Base-by-base conservation (phyloP, 2,113 vertebrate genomes). In the Cinclus mexicanus region DNA sequence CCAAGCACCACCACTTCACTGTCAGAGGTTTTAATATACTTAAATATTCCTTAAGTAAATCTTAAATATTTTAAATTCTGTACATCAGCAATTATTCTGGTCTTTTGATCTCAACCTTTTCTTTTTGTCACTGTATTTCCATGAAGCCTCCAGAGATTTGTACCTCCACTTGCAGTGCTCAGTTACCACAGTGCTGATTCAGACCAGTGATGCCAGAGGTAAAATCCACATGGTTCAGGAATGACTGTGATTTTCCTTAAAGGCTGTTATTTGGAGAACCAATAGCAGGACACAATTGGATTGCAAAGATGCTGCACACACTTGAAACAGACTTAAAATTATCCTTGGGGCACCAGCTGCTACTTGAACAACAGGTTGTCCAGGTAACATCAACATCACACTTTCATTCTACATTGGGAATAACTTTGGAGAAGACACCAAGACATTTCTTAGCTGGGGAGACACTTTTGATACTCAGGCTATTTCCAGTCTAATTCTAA, bases 61-160 rank as follows among this genome's bases (percentile, higher is more conserved):
- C 16, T 56, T 91, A 85, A 77, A 83, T 90, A 88, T 93, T 96
- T 85, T 72, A 67, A 85, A 80, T 65, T 85, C 44, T 72, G n/a
- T 60, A 44, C 3, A 7, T 60, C 44, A 86, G 64, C 68, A 90
- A 92, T 91, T 96, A 72, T 82, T 90, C 71, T 74, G 42, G 33
- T 64, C 64, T 93, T 93, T 91, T 82, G 59, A 86, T 93, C 20
- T 41, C 0, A 2, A 72, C 17, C 47, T 96, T 91, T 93, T 75
- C 25, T 71, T 86, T 92, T 76, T 95, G 78, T 50, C 57, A 42
- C 18, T 42, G 8, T 64, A 52, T 82, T 95, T 89, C 65, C 74
- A 77, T 74, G 33, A 90, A 89, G 25, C 15, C 90, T 89, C n/a
- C 13, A 61, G 44, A 93, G 57, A 70, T 61, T 31, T 44, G 49